These are phyloP conservation scores for Caradrina clavipalpis DNA, from an alignment of 2,888 invertebrate species.

Conservation along the genomic window DNA sequence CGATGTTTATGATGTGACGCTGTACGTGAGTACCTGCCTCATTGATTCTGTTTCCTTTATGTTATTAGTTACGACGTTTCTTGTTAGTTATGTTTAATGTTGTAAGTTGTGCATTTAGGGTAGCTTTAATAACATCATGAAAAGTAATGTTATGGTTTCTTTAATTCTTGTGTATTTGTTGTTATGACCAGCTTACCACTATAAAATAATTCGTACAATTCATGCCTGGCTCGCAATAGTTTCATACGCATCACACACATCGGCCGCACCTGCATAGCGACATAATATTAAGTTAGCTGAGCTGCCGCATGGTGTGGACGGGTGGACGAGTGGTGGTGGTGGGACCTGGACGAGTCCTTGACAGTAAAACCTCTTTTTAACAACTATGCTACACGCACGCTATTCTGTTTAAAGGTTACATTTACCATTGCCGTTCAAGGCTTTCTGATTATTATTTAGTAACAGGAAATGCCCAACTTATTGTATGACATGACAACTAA, in stretches of 20 bases:
- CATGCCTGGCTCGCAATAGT: constrained; percentile 25
- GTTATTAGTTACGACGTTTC: not conserved
- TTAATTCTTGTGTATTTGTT: not conserved
- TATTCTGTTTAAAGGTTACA: not conserved
- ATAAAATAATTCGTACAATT: constrained; percentile 1
- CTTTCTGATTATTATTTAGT: no score
- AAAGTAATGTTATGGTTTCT: not conserved
- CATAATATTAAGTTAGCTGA: constrained; percentile 22
- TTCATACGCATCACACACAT: constrained; percentile 13
- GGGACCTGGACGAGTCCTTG: constrained; percentile 5
- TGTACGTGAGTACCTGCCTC: constrained; percentile 28
- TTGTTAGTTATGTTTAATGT: not conserved
- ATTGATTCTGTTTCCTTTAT: constrained; percentile 24
- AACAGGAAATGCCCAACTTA: no score
- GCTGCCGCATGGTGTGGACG: not conserved
- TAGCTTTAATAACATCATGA: not conserved
- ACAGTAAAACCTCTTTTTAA: constrained; percentile 15
- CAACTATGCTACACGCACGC: not conserved
- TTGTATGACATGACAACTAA: no score
- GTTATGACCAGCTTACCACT: not conserved
- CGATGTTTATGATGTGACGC: constrained; percentile 30
- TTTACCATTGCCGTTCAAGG: not conserved
- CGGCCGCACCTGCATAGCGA: constrained; percentile 6
- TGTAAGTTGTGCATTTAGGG: not conserved
- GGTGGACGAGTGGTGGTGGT: not conserved